Base-by-base conservation (phyloP, 2,797 vertebrate species). In the Macrochelys suwanniensis region DNA sequence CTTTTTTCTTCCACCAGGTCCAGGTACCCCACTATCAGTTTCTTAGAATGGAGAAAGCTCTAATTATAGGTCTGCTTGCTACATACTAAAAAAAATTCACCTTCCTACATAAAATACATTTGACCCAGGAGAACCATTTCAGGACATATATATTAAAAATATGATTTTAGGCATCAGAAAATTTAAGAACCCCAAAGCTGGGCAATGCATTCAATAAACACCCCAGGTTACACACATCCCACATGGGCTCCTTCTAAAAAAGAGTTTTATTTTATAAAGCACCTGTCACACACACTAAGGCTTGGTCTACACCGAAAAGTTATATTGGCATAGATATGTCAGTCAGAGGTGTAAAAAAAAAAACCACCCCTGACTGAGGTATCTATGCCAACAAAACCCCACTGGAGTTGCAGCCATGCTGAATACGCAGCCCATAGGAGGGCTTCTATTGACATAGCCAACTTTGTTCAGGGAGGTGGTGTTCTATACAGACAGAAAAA, bases 61-160 rank as follows among this genome's bases (percentile, higher is more conserved):
- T 71, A 89, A 54, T 1, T 65, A n/a, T 56, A 54, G 57, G n/a
- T 54, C 53, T 15, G 65, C 71, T 57, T 0, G 1, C 2, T 83
- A 65, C 16, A 15, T 0, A 33, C 23, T 25, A 59, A 1, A 2
- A 25, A 4, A 0, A 88, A 10, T 9, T 7, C 9, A 7, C 25
- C 47, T 42, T 21, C 25, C 37, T 5, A 21, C 61, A 21, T 68
- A 68, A 68, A n/a, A 68, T 68, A 37, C n/a, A n/a, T 37, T 68
- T 37, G n/a, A 68, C n/a, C 17, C 17, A 68, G 61, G 6, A 16
- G 31, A 61, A 21, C 9, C 5, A 37, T 21, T 68, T 68, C n/a
- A 61, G 8, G n/a, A n/a, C 10, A 68, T n/a, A 37, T n/a, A 37
- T 37, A 68, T 17, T 21, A 65, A 61, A 65, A 65, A 65, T n/a